Evolutionary conservation across 2,113 vertebrate species (phyloP), one percentile per base, ranked within the genome.

Genomic region (Sceloporus tristichus): DNA sequence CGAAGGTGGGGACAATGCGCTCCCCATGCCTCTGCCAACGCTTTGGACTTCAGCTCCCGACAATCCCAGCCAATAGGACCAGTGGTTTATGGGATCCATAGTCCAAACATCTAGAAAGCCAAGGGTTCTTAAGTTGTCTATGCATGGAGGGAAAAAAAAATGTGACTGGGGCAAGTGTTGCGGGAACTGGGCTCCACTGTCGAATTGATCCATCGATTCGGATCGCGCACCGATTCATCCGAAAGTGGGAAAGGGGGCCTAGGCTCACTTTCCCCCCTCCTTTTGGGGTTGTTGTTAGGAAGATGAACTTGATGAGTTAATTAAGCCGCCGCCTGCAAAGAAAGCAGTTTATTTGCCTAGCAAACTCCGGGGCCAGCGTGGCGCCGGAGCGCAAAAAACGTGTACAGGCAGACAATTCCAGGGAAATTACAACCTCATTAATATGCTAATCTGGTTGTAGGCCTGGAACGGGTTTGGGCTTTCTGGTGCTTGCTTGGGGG

Each of bases 301-400:
- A 97, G 97, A 97, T 97, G 97, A 97, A 97, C 97, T 97, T 97
- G 97, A 98, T 97, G 97, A 97, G 97, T 97, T 98, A 97, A 98
- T 97, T 97, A 97, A 98, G 96, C 96, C 96, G 94, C 95, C 97
- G 97, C 96, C 97, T 97, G 97, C 97, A 97, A 98, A 88, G 97
- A 88, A 97, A 97, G 96, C 97, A 96, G 97, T 97, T 97, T 97
- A 97, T 98, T 98, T 97, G 97, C 97, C 97, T 97, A 97, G 97
- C 96, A 97, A 98, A 97, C 97, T 97, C 97, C 97, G 95, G 97
- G 97, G 97, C 97, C 97, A 97, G 96, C 96, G 96, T 94, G 96
- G 95, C 96, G 96, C 93, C 16, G 23, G 95, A 96, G 96, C 95
- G 21, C n/a, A 75, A 96, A 96, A 94, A 97, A 97, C 96, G 95